Base-by-base conservation (phyloP, 2,113 vertebrate genomes). In the Corythornis cristatus region DNA sequence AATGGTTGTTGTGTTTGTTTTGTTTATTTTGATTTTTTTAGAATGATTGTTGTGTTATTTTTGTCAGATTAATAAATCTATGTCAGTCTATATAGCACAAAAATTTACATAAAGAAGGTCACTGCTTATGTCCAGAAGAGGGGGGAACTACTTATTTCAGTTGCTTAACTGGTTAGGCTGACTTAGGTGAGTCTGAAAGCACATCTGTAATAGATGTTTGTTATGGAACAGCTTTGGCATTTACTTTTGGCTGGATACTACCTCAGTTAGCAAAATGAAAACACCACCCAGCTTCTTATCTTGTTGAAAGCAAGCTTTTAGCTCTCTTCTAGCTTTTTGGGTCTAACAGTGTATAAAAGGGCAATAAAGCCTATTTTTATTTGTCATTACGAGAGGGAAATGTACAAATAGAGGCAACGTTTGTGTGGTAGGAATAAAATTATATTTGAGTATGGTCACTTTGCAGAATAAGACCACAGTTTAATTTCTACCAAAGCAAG, bases 401-500 rank as follows among this genome's bases (percentile, higher is more conserved):
- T 78, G 29, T 78, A 45, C 40, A 43, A 80, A 86, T 86, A 60
- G 71, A 91, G 26, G 48, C 68, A 86, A 48, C 12, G 40, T 65
- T 75, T 79, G 20, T 64, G 8, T 67, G 29, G 21, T 67, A 74
- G 83, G 79, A 88, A 86, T 33, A 37, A 88, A 80, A 88, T 53
- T 56, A 9, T 61, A 37, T 90, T 88, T 94, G 84, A 70, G 51
- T 26, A 43, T 70, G 78, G 74, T 72, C 54, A 62, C 54, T 96
- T 82, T 66, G 23, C 62, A 75, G 61, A 65, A 11, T 89, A 78
- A 79, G 68, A 70, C 54, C 80, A 58, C 19, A 83, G 79, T 94
- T 93, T 86, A 61, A 84, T 89, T 90, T 83, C 43, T 94, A 91
- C 86, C 56, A 62, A 86, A 89, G 76, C 57, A 91, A 77, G 85